Conservation (phyloP, 2,797 vertebrate genomes). For the Phyllotis vaccarum region DNA sequence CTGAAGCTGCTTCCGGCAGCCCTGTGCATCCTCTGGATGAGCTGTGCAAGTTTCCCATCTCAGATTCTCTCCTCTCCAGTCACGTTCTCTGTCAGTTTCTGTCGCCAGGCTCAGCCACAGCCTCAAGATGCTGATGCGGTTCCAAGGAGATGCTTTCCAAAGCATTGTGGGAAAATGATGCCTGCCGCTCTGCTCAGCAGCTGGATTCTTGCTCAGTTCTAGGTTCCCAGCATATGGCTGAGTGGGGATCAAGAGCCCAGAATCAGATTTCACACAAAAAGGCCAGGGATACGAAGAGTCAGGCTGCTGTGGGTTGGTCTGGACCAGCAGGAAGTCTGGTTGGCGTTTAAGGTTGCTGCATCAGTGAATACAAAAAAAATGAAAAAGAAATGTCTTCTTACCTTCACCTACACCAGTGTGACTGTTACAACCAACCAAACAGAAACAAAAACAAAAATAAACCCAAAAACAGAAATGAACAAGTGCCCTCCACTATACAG, state of each 20-base stretch:
- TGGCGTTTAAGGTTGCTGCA: neutral
- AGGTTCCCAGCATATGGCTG: neutral
- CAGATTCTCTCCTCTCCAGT: slow-evolving; percentile 35
- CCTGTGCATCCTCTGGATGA: neutral
- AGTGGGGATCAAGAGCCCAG: neutral
- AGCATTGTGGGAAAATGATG: slow-evolving; percentile 7
- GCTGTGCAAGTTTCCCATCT: neutral
- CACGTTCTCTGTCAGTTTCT: slow-evolving; percentile 57
- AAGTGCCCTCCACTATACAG: neutral
- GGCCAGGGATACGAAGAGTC: neutral
- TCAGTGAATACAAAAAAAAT: slow-evolving; percentile 51
- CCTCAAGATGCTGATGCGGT: neutral
- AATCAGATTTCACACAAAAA: neutral
- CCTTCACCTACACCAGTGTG: neutral
- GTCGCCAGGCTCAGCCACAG: slow-evolving; percentile 1
- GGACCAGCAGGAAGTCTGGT: neutral
- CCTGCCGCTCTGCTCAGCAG: neutral
- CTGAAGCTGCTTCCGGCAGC: neutral
- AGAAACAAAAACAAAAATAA: neutral
- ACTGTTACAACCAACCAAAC: neutral
- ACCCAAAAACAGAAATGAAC: neutral
- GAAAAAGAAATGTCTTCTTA: neutral
- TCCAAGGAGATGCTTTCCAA: slow-evolving; percentile 15
- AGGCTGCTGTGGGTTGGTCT: neutral
- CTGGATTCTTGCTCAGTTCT: neutral